Percentiles rank a stretch among this genome's conserved stretches.
phyloP scores from a whole-genome alignment of 2,888 invertebrate species.

The Lamellibrachia satsuma region DNA sequence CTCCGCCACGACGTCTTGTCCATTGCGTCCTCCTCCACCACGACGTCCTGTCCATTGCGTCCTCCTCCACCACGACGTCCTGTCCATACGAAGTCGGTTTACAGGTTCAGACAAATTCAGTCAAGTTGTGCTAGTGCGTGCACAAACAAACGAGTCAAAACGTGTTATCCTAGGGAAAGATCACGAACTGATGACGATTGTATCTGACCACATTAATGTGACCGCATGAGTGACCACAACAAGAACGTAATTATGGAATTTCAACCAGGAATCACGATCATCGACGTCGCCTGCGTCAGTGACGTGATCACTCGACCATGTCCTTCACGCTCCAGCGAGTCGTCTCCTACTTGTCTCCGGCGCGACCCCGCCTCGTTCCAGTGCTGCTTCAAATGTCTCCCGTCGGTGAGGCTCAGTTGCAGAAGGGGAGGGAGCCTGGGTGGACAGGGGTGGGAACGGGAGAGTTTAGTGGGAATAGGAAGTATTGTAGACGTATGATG shows the following conservation, averaged over 20 bases:
- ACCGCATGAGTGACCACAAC: neutral
- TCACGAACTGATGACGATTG: neutral
- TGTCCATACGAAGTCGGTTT: too few species aligned
- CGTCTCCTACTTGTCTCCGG: neutral
- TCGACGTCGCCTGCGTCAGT: neutral
- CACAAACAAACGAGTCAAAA: too few species aligned
- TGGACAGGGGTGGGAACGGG: too few species aligned
- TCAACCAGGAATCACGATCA: neutral
- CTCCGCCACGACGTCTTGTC: too few species aligned
- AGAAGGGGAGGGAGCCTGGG: neutral
- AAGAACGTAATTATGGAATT: neutral
- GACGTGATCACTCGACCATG: neutral
- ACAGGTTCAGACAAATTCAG: too few species aligned
- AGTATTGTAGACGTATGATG: too few species aligned
- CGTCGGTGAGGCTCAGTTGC: neutral
- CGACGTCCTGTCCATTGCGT: too few species aligned
- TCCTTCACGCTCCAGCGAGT: neutral
- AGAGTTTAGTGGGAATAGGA: too few species aligned
- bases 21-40: too few species aligned
- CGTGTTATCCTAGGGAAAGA: too few species aligned
- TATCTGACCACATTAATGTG: neutral
- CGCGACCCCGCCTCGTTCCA: neutral
- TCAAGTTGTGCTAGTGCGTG: too few species aligned
- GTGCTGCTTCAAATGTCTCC: neutral
- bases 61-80: too few species aligned